Base-by-base conservation (phyloP, 2,888 invertebrate species). In the Leptura quadrifasciata region DNA sequence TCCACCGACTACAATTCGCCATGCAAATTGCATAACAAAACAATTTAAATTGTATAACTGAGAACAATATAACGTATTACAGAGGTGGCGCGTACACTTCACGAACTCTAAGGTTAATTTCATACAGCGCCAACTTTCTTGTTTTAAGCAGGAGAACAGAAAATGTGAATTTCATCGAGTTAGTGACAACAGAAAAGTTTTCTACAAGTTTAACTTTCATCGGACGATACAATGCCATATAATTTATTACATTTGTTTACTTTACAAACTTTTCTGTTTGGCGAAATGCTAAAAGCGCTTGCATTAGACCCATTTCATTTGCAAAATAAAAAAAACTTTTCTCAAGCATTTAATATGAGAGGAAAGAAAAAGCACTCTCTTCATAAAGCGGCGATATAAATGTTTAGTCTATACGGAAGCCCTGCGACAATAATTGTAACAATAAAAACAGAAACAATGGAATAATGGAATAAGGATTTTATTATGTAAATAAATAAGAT, bases 191-290 rank as follows among this genome's bases (percentile, higher is more conserved):
- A 69, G 79, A 78, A 83, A 85, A 84, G 79, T 84, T 85, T 82
- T 60, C 79, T 79, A 80, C 80, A 81, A 82, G 80, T 83, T 82
- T 81, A 83, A 82, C 81, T 80, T 82, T 80, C 83, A 81, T 81
- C 75, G 68, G 78, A 77, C 78, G 77, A 80, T 78, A 85, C 84
- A 85, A 85, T 84, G 81, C 82, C 78, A 79, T 81, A 80, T 84
- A 84, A 85, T 85, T 85, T 85, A 84, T 85, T 84, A 79, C 81
- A 80, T 84, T 84, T 84, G 83, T 84, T 86, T 85, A 83, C 83
- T 79, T 71, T 47, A 61, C 54, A n/a, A 61, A 71, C 61, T 71
- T 71, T 71, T 71, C 52, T 71, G 60, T 71, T 60, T 71, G 69
- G 15, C 60, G 71, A 61, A 52, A 61, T 52, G 27, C 70, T 60